Base-by-base conservation (phyloP, 1,140 invertebrate genomes). In the Apis cerana region DNA sequence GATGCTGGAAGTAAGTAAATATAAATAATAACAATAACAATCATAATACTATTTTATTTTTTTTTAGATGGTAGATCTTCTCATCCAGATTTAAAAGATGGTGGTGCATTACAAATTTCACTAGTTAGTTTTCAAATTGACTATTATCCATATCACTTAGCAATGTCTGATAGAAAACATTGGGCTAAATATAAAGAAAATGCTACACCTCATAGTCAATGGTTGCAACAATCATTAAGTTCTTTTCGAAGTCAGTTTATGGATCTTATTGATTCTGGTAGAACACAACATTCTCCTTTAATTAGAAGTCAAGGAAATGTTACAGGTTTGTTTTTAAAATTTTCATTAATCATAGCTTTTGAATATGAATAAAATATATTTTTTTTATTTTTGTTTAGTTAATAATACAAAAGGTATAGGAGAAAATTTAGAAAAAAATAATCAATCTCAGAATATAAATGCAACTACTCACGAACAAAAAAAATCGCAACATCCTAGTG, bases 71-170 rank as follows among this genome's bases (percentile, higher is more conserved):
- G 97, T 11, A 95, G 97, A 85, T 98, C 97, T 2, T 95, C 95
- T 72, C 96, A 98, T 95, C 97, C 97, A 0, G 96, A 97, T 71
- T 92, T 99, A 64, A 96, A 97, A 88, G 97, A 97, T 81, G 98
- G 98, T 27, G 99, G 98, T 8, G 98, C 98, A n/a, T 94, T 99
- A 79, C 99, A 99, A 95, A 96, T 99, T 61, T 97, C 97, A 10
- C 92, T 99, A 33, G 95, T 96, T n/a, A 96, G 97, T 91, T 97
- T 99, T 91, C 97, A 98, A 92, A 94, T 99, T 15, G 99, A 99
- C 94, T 98, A 98, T 91, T 99, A 99, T 95, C 99, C 99, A 0
- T 99, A 99, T 95, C 98, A 99, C 93, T 96, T 98, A 89, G 98
- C 98, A 79, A 96, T 97, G 91, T 96, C 96, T 15, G 97, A 97